Percentiles rank a stretch among this genome's conserved stretches.
phyloP scores from a whole-genome alignment of 2,888 invertebrate genomes.

The Synergus umbraculus region DNA sequence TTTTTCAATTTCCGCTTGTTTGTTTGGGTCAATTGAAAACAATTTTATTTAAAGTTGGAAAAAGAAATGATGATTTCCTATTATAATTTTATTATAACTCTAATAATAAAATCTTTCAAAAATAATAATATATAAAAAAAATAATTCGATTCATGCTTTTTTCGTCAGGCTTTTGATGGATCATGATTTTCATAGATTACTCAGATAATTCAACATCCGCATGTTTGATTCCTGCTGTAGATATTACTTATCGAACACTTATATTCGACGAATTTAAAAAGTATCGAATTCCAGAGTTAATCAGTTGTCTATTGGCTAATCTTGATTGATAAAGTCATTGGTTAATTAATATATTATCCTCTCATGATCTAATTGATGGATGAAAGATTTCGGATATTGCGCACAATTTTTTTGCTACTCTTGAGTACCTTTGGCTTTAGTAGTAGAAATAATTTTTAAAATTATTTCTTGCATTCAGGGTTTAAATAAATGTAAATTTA shows the following conservation, averaged over 20 bases:
- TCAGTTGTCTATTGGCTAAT: background rate
- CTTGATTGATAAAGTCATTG: background rate
- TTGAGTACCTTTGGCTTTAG: background rate
- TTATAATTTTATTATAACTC: background rate
- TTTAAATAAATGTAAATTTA: too few species aligned
- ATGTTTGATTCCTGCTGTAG: background rate
- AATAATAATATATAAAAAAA: too few species aligned
- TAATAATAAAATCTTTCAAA: background rate
- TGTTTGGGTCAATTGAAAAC: background rate
- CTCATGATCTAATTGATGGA: background rate
- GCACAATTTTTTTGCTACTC: background rate
- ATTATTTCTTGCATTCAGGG: background rate
- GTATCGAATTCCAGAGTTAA: background rate
- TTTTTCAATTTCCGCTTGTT: background rate
- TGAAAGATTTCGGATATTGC: background rate
- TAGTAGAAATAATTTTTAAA: background rate
- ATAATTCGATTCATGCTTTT: too few species aligned
- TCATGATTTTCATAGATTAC: background rate
- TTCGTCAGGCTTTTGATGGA: background rate
- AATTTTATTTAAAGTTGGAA: background rate
- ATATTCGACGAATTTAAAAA: background rate
- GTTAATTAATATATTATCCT: background rate
- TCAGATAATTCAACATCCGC: conserved; percentile 9
- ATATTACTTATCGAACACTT: background rate
- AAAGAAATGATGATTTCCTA: background rate